phyloP scores from a whole-genome alignment of 2,797 vertebrate species.

The Anguilla pacifica region DNA sequence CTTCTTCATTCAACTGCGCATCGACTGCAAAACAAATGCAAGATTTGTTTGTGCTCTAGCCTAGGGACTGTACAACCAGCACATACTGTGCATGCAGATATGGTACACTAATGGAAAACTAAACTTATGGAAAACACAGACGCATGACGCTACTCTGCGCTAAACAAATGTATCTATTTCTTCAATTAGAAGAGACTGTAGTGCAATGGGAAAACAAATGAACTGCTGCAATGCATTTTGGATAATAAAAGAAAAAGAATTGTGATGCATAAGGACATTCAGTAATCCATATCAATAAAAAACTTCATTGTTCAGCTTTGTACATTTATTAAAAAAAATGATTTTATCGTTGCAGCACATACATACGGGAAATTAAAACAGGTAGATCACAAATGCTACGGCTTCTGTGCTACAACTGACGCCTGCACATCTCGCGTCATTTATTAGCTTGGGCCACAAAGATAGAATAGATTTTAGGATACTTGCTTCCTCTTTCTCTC shows the following conservation, averaged over 20 bases:
- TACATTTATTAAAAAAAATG: not conserved
- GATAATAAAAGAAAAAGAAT: not conserved
- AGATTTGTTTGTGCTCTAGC: not conserved
- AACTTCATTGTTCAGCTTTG: not conserved
- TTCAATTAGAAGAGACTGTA: not conserved
- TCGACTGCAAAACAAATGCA: slow-evolving; percentile 63
- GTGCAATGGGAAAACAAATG: not conserved
- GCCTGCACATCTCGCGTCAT: not conserved
- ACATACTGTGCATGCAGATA: not conserved
- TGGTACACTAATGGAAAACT: not conserved
- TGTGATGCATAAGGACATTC: not conserved
- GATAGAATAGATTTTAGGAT: not conserved
- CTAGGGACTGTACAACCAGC: not conserved
- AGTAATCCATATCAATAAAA: not conserved
- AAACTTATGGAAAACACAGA: not conserved
- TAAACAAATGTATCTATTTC: not conserved
- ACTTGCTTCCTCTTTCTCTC: slow-evolving; percentile 80
- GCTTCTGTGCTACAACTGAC: not conserved
- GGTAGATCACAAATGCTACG: not conserved
- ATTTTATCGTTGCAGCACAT: not conserved
- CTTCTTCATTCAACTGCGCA: slow-evolving; percentile 88
- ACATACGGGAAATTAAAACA: not conserved
- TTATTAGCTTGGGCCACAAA: not conserved
- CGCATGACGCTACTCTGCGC: not conserved
- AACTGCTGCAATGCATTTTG: not conserved